A percentile compares a stretch with the other conserved stretches of the same genome.
Conservation (phyloP, 2,888 invertebrate genomes). For the Drosophila dives region DNA sequence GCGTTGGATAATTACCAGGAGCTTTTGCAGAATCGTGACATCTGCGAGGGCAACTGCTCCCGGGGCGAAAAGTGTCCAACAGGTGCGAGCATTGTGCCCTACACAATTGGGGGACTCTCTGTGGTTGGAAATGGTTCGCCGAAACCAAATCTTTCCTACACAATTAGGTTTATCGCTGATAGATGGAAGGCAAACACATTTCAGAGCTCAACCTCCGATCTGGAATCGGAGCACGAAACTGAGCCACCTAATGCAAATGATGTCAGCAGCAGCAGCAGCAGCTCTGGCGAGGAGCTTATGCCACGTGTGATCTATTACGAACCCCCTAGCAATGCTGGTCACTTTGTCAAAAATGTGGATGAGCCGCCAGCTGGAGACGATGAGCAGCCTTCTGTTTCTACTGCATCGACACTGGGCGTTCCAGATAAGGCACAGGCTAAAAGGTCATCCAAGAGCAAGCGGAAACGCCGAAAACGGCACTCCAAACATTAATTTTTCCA, state of each 20-base stretch:
- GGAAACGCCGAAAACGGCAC: slow-evolving; percentile 3
- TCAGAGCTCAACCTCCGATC: neutral
- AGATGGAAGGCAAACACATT: slow-evolving; percentile 60
- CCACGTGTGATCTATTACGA: slow-evolving; percentile 68
- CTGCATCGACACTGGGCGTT: too few species aligned
- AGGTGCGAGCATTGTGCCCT: slow-evolving; percentile 85
- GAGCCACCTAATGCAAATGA: neutral
- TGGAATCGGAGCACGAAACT: neutral
- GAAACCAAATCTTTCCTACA: slow-evolving; percentile 35
- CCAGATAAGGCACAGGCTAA: neutral
- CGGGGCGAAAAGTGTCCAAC: slow-evolving; percentile 94
- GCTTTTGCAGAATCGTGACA: slow-evolving; percentile 90
- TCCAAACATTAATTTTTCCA: slow-evolving; percentile 25
- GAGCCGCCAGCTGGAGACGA: slow-evolving; percentile 11
- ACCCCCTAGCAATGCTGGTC: slow-evolving; percentile 40
- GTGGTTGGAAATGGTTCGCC: neutral
- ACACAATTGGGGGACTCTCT: slow-evolving; percentile 17
- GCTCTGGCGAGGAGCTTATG: slow-evolving; percentile 58
- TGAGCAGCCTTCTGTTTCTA: neutral
- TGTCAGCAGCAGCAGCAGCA: slow-evolving; percentile 27
- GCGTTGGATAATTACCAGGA: slow-evolving; percentile 94
- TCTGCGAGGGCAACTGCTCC: slow-evolving; percentile 94
- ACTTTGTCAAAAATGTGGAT: slow-evolving; percentile 62
- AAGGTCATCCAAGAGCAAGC: slow-evolving; percentile 1
- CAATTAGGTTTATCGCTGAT: slow-evolving; percentile 61